phyloP scores from a whole-genome alignment of 2,888 invertebrate genomes.

The Dicyrtoma fusca region DNA sequence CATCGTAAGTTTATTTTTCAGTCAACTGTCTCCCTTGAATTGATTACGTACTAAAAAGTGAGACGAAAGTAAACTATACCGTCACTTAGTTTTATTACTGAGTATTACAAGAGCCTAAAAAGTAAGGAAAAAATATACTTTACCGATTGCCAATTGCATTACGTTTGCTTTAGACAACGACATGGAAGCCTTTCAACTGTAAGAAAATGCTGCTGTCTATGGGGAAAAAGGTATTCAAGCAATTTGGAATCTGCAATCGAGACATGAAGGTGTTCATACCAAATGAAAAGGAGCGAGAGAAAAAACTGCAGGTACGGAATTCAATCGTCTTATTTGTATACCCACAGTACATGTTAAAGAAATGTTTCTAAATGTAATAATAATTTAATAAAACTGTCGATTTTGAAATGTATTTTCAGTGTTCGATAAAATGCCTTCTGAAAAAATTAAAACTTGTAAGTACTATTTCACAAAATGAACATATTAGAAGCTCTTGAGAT shows the following conservation, averaged over 20 bases:
- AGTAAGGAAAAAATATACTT: too few relatives aligned
- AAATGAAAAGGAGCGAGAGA: constrained; percentile 17
- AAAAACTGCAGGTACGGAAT: constrained; percentile 1
- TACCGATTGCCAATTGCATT: too few relatives aligned
- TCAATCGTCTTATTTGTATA: too few relatives aligned
- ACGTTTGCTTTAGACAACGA: constrained; percentile 5
- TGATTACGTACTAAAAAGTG: too few relatives aligned
- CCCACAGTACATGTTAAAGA: too few relatives aligned
- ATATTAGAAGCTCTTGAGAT: too few relatives aligned
- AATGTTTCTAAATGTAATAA: too few relatives aligned
- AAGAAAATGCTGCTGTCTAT: constrained; percentile 19
- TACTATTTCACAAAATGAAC: too few relatives aligned
- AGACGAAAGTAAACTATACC: too few relatives aligned
- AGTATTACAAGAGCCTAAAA: too few relatives aligned
- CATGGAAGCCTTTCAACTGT: constrained; percentile 26
- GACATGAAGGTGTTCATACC: constrained; percentile 35
- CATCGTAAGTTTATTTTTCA: constrained; percentile 2
- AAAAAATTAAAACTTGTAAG: constrained; percentile 38
- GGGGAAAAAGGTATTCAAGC: constrained; percentile 31
- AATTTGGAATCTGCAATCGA: constrained; percentile 31
- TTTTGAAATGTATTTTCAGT: constrained; percentile 21
- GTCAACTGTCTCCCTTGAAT: too few relatives aligned
- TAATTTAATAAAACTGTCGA: too few relatives aligned
- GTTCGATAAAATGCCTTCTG: constrained; percentile 46
- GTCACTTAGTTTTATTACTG: neutral